Evolutionary conservation across 1,140 invertebrate genomes (phyloP).

Genomic region (Drosophila busckii): DNA sequence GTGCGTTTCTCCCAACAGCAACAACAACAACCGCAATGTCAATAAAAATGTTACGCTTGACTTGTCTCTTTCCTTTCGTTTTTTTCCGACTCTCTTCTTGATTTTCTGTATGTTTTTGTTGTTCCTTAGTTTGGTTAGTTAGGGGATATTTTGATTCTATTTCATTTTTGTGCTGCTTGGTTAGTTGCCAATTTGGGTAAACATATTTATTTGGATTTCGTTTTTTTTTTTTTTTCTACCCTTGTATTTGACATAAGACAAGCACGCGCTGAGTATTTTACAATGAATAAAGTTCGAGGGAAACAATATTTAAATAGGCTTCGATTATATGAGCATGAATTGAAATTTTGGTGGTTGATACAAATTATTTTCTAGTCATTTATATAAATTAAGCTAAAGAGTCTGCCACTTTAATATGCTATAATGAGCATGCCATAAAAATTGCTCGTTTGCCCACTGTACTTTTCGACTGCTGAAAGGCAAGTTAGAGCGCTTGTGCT

Average conservation of each 20-base stretch:
- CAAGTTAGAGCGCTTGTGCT: too few relatives aligned
- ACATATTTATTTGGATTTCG: conserved; percentile 64
- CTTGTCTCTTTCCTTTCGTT: conserved; percentile 43
- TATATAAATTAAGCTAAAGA: too few relatives aligned
- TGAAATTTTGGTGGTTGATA: too few relatives aligned
- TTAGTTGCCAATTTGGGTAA: conserved; percentile 63
- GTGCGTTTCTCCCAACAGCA: conserved; percentile 22
- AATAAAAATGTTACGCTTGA: conserved; percentile 77
- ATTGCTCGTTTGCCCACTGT: too few relatives aligned
- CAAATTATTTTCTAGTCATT: too few relatives aligned
- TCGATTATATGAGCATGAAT: too few relatives aligned
- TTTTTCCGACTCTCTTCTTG: conserved; percentile 10
- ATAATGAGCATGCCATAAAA: too few relatives aligned
- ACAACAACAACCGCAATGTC: conserved; percentile 59
- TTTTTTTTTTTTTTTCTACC: conserved; percentile 23
- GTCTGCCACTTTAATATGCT: too few relatives aligned
- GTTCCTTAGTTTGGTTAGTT: conserved; percentile 20
- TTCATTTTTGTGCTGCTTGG: not conserved
- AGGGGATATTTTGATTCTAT: conserved; percentile 4
- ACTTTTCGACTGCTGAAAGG: too few relatives aligned
- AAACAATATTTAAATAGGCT: too few relatives aligned
- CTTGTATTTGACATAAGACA: conserved; percentile 33
- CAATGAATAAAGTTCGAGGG: too few relatives aligned
- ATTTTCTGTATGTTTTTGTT: conserved; percentile 2
- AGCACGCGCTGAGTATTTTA: too few relatives aligned